phyloP scores from a whole-genome alignment of 1,140 invertebrate species.

The Ctenoplectra terminalis region DNA sequence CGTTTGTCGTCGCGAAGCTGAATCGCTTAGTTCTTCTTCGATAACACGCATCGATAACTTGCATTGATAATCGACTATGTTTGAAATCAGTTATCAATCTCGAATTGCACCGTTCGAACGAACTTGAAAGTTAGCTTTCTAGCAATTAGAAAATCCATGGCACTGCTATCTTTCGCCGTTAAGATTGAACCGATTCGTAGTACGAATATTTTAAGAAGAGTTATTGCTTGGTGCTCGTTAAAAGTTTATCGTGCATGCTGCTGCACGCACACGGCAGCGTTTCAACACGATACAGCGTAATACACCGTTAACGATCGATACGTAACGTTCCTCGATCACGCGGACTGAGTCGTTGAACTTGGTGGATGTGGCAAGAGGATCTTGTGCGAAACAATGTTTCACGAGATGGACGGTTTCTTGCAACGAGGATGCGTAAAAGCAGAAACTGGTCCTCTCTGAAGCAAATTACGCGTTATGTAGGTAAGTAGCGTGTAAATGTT shows the following conservation, averaged over 20 bases:
- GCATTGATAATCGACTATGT: background rate
- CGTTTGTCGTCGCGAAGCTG: background rate
- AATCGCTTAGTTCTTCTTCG: background rate
- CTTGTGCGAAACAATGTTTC: background rate
- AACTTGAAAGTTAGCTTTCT: background rate
- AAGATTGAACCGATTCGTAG: background rate
- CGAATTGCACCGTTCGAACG: background rate
- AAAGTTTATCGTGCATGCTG: background rate
- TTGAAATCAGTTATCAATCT: background rate
- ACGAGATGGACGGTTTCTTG: background rate
- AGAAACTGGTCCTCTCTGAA: conserved; percentile 1
- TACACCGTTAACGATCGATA: conserved; percentile 27
- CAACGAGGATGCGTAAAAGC: background rate
- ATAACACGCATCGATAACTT: too few relatives aligned
- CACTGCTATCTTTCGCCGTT: too few relatives aligned
- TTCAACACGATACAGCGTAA: background rate
- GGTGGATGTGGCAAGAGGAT: background rate
- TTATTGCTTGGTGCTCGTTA: background rate
- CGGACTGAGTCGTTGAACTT: conserved; percentile 2
- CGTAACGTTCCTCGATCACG: conserved; percentile 20
- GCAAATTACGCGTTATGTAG: background rate
- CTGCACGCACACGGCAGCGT: background rate
- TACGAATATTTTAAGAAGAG: background rate
- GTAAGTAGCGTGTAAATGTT: conserved; percentile 18
- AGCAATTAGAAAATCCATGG: background rate